A percentile compares a stretch with the other conserved stretches of the same genome.
Conservation (phyloP, 2,888 invertebrate genomes). For the Adelognathus sp. region DNA sequence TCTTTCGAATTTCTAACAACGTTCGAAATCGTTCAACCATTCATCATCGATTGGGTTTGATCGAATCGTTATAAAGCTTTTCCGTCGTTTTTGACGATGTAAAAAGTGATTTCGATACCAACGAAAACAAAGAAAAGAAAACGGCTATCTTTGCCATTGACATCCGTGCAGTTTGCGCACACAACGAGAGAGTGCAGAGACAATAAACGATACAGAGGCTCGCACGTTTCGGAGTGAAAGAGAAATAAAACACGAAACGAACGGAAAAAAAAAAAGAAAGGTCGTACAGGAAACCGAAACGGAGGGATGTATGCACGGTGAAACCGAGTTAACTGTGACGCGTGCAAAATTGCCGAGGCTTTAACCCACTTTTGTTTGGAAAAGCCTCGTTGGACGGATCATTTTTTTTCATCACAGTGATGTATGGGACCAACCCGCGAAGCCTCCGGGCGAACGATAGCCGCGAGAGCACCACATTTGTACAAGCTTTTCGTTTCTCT, state of each 20-base stretch:
- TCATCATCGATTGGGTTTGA: no score
- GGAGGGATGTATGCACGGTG: conserved; percentile 18
- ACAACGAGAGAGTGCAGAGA: neutral
- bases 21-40: no score
- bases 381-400: conserved; percentile 38
- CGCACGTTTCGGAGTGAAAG: neutral
- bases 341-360: conserved; percentile 54
- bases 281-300: conserved; percentile 24
- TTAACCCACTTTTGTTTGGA: conserved; percentile 55
- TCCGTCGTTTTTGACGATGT: no score
- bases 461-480: conserved; percentile 29
- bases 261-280: conserved; percentile 23
- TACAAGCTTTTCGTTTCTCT: conserved; percentile 30
- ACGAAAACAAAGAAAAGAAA: no score
- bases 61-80: no score
- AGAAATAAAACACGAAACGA: conserved; percentile 14
- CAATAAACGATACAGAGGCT: conserved; percentile 17
- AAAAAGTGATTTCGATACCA: no score
- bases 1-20: no score
- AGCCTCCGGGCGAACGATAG: conserved; percentile 36
- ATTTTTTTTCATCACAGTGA: conserved; percentile 53
- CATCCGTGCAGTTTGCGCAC: neutral
- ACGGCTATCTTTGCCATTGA: no score
- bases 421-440: conserved; percentile 30
- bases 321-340: conserved; percentile 44